Evolutionary conservation across 1,140 invertebrate genomes (phyloP), one percentile per base, ranked within the genome.

Genomic region (Drosophila pandora): DNA sequence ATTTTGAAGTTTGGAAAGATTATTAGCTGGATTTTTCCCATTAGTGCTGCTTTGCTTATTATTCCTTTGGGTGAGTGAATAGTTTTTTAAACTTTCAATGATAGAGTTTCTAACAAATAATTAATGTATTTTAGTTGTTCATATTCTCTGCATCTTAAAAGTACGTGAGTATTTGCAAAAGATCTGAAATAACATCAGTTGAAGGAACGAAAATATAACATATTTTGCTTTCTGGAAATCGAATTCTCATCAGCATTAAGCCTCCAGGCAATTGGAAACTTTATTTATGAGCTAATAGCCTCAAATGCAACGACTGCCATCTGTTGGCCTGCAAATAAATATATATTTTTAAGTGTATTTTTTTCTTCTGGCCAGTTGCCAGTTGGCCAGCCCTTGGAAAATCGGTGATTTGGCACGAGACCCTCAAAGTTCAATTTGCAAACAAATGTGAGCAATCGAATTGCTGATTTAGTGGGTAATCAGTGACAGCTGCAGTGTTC

Each of bases 401-500:
- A 21, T 57, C 13, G 37, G 81, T 77, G 81, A 85, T 84, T 84
- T 84, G 81, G 81, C 81, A 65, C 54, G 23, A 73, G 45, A 56
- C 23, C 34, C 68, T 85, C 82, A 80, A 59, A 65, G 76, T 77
- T 84, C 81, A 70, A 84, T 85, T 84, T 84, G 81, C 81, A 80
- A 85, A 58, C 83, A 74, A 85, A 74, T 74, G 71, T 57, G 39
- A 74, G 52, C 70, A 60, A 85, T 77, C 71, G 70, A 85, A 70
- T 59, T 69, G 75, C 76, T 73, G 77, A 87, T 81, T 85, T 81
- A 85, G 73, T 81, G 70, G 49, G 82, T 74, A 85, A 85, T 85
- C 81, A 85, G 81, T 73, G 81, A 77, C 81, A 85, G 81, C 81
- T 87, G 81, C 81, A 85, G 45, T 72, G n/a, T 47, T 22, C 21